These are phyloP conservation scores for Penaeus vannamei DNA, from an alignment of 1,140 invertebrate genomes.

Conservation along the genomic window DNA sequence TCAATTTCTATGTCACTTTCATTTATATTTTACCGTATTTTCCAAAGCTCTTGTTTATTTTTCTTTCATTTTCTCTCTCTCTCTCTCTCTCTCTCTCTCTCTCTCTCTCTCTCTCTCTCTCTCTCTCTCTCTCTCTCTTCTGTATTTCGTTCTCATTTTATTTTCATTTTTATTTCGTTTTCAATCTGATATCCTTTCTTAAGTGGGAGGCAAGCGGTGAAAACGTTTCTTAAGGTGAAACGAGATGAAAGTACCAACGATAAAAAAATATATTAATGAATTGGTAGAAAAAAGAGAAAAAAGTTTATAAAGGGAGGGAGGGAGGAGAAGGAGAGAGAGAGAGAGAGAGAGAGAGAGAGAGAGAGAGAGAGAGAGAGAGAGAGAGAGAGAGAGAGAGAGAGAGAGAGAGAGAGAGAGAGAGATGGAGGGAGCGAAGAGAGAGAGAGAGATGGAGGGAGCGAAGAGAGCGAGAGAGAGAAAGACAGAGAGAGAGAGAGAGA, in stretches of 20 bases:
- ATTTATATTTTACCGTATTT: not conserved
- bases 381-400: too few relatives aligned
- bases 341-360: too few relatives aligned
- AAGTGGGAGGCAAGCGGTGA: too few relatives aligned
- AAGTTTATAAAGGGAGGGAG: not conserved
- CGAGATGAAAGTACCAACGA: not conserved
- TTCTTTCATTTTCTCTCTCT: not conserved
- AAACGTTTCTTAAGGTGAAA: too few relatives aligned
- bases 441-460: too few relatives aligned
- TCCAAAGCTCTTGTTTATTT: not conserved
- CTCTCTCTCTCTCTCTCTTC: not conserved
- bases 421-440: too few relatives aligned
- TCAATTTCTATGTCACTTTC: not conserved
- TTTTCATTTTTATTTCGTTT: conserved; percentile 6
- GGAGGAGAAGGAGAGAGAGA: too few relatives aligned
- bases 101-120: conserved; percentile 21
- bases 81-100: not conserved
- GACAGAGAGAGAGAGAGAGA: too few relatives aligned
- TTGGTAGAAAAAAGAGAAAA: not conserved
- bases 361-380: too few relatives aligned
- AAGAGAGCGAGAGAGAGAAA: too few relatives aligned
- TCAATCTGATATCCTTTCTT: not conserved
- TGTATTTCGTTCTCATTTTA: not conserved
- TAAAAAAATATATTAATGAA: not conserved
- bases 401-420: too few relatives aligned